Evolutionary conservation across 2,113 vertebrate species (phyloP).

Genomic region (Mastomys natalensis): DNA sequence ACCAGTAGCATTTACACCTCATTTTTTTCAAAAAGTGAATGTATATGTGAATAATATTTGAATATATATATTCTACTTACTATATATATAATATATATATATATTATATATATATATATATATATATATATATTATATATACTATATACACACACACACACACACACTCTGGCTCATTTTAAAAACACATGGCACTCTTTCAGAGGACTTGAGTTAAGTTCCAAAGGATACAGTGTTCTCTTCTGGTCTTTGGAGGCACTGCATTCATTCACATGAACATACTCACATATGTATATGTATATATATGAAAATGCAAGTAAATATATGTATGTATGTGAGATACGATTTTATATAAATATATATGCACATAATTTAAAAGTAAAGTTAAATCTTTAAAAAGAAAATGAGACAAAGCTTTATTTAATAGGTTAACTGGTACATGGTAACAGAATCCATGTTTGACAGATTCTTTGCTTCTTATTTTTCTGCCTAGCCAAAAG

Average conservation of each 20-base stretch:
- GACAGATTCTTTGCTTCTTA: neutral
- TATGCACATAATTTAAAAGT: neutral
- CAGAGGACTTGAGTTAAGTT: neutral
- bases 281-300: neutral
- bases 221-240: neutral
- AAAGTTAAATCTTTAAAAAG: neutral
- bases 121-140: too few species aligned
- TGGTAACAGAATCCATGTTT: neutral
- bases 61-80: too few species aligned
- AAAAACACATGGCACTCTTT: neutral
- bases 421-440: constrained; percentile 1
- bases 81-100: too few species aligned
- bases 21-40: neutral
- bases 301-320: neutral
- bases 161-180: too few species aligned
- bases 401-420: constrained; percentile 39
- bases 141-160: too few species aligned
- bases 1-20: neutral
- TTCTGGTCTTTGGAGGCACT: neutral
- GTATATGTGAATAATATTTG: neutral
- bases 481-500: constrained; percentile 39
- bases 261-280: neutral
- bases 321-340: too few species aligned
- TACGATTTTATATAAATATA: too few species aligned
- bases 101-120: too few species aligned